A percentile compares a stretch with the other conserved stretches of the same genome.
Evolutionary conservation across 2,113 vertebrate species (phyloP).

Genomic region (Siniperca knerii): DNA sequence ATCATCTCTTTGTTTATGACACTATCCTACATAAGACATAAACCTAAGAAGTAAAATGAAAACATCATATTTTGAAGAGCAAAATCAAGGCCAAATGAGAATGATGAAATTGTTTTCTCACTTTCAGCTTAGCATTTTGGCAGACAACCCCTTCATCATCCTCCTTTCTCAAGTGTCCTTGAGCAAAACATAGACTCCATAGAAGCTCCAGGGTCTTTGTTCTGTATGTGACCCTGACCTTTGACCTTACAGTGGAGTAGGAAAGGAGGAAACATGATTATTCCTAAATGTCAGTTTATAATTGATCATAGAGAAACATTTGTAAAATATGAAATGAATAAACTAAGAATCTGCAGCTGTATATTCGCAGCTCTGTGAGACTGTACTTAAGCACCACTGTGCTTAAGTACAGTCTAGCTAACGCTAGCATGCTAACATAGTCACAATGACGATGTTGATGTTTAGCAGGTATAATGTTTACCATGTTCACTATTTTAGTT

Average conservation of each 20-base stretch:
- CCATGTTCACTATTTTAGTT: too few species aligned
- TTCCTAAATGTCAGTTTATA: background rate
- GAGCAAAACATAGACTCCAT: slow-evolving; percentile 15
- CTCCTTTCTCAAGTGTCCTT: slow-evolving; percentile 29
- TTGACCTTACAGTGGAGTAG: slow-evolving; percentile 14
- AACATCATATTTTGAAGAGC: slow-evolving; percentile 14
- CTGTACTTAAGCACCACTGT: background rate
- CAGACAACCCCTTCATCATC: background rate
- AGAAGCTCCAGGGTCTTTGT: slow-evolving; percentile 2
- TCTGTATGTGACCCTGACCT: slow-evolving; percentile 24
- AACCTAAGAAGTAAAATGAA: background rate
- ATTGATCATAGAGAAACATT: background rate
- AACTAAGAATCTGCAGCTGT: background rate
- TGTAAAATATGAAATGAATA: background rate
- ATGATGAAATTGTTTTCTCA: background rate
- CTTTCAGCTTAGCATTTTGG: background rate
- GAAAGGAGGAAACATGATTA: background rate
- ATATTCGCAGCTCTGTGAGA: background rate
- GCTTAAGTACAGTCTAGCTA: background rate
- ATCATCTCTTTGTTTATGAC: slow-evolving; percentile 17
- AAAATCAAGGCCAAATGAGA: background rate
- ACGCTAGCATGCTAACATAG: background rate
- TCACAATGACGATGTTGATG: background rate
- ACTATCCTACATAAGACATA: slow-evolving; percentile 14
- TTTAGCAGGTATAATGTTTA: background rate